Evolutionary conservation across 2,797 vertebrate species (phyloP).

Genomic region (Cynopterus sphinx): DNA sequence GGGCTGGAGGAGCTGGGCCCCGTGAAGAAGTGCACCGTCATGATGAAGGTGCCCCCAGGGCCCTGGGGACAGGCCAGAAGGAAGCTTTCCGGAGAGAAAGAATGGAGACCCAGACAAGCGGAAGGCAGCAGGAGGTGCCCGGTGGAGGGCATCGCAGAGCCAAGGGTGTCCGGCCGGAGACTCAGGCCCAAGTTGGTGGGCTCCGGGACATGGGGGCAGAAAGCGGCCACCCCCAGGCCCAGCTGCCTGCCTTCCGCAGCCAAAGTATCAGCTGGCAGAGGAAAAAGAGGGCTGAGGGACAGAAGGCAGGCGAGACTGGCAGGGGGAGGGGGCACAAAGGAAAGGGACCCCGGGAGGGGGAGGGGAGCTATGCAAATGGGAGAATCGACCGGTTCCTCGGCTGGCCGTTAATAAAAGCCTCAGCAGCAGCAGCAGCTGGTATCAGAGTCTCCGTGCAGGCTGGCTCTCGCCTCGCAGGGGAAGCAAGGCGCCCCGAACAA

Average conservation of each 20-base stretch:
- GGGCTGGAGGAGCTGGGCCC: not conserved
- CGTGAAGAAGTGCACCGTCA: slow-evolving; percentile 68
- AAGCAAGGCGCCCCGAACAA: slow-evolving; percentile 24
- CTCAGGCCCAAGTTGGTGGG: not conserved
- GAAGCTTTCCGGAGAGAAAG: not conserved
- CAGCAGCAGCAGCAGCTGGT: not conserved
- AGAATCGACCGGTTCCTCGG: not conserved
- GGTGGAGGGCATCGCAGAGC: not conserved
- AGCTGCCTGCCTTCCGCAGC: slow-evolving; percentile 53
- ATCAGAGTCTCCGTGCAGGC: not conserved
- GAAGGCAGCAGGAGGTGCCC: not conserved
- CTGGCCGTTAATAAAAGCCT: slow-evolving; percentile 47
- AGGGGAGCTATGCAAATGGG: slow-evolving; percentile 46
- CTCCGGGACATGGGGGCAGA: not conserved
- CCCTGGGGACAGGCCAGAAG: not conserved
- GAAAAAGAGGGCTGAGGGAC: slow-evolving; percentile 42
- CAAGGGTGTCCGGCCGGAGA: not conserved
- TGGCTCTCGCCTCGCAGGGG: not conserved
- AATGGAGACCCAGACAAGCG: not conserved
- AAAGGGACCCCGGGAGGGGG: slow-evolving; percentile 53
- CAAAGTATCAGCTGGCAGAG: slow-evolving; percentile 67
- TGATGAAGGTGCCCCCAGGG: not conserved
- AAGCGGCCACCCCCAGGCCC: slow-evolving; percentile 51
- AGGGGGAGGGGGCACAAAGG: slow-evolving; percentile 66
- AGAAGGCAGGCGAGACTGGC: slow-evolving; percentile 64